Evolutionary conservation across 1,140 invertebrate species (phyloP).

Genomic region (Formica exsecta): DNA sequence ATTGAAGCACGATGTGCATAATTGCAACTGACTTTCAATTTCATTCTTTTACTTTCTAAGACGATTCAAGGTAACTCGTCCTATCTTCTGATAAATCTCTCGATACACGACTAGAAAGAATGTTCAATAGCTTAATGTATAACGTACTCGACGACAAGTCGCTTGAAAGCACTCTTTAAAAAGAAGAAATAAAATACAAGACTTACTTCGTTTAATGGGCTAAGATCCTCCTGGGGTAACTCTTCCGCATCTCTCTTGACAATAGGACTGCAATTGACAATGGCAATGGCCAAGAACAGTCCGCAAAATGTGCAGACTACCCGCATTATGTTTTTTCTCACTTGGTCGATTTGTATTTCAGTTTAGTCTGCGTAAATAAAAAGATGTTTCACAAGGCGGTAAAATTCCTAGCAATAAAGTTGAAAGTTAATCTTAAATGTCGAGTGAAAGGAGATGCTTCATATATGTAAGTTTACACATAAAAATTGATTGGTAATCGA

Average conservation of each 20-base stretch:
- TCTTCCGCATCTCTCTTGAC: slow-evolving; percentile 80
- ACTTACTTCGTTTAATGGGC: slow-evolving; percentile 85
- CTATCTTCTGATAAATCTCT: neutral
- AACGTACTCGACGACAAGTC: neutral
- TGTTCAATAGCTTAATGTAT: neutral
- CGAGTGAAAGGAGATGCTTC: slow-evolving; percentile 66
- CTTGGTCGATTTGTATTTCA: slow-evolving; percentile 24
- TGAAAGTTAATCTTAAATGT: slow-evolving; percentile 39
- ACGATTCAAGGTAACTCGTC: slow-evolving; percentile 13
- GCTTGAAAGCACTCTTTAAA: neutral
- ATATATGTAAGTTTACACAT: too few species aligned
- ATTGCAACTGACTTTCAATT: slow-evolving; percentile 8
- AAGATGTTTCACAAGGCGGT: neutral
- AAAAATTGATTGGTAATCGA: neutral
- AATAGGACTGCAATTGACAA: slow-evolving; percentile 78
- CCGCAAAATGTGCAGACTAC: slow-evolving; percentile 74
- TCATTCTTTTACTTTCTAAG: slow-evolving; percentile 35
- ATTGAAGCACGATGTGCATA: neutral
- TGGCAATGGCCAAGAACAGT: slow-evolving; percentile 73
- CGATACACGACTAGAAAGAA: slow-evolving; percentile 24
- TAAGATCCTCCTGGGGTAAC: slow-evolving; percentile 74
- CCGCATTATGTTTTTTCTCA: slow-evolving; percentile 78
- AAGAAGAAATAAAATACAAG: neutral
- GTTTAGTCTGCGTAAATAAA: slow-evolving; percentile 49
- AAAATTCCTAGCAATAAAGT: neutral